phyloP scores from a whole-genome alignment of 2,113 vertebrate genomes.

The Prunella fulvescens region DNA sequence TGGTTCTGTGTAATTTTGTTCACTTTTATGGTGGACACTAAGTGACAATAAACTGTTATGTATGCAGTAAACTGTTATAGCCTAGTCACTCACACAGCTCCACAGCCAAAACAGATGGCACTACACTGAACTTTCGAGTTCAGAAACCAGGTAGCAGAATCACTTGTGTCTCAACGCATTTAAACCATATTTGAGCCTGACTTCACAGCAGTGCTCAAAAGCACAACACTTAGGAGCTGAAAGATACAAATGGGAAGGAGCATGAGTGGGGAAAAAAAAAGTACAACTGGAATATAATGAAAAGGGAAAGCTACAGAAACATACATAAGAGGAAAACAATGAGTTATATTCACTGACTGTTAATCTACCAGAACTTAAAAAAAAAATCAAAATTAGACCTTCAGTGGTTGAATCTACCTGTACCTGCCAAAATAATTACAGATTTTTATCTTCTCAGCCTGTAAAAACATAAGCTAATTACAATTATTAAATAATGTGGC shows the following conservation, averaged over 20 bases:
- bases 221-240: not conserved
- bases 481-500: not conserved
- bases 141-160: not conserved
- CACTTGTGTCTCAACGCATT: not conserved
- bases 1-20: not conserved
- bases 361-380: not conserved
- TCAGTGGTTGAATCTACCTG: not conserved
- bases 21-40: not conserved
- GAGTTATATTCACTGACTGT: not conserved
- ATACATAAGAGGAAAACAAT: not conserved
- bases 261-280: not conserved
- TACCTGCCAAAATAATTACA: not conserved
- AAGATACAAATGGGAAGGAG: not conserved
- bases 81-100: not conserved
- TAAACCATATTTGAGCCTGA: not conserved
- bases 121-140: not conserved
- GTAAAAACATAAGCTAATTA: not conserved
- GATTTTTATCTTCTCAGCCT: not conserved
- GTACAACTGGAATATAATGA: not conserved
- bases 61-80: not conserved
- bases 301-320: not conserved
- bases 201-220: not conserved
- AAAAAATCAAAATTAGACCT: not conserved
- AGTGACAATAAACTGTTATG: not conserved
- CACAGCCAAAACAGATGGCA: not conserved